Percentiles rank a stretch among this genome's conserved stretches.
phyloP scores from a whole-genome alignment of 1,140 invertebrate genomes.

The Caenorhabditis brenneri region DNA sequence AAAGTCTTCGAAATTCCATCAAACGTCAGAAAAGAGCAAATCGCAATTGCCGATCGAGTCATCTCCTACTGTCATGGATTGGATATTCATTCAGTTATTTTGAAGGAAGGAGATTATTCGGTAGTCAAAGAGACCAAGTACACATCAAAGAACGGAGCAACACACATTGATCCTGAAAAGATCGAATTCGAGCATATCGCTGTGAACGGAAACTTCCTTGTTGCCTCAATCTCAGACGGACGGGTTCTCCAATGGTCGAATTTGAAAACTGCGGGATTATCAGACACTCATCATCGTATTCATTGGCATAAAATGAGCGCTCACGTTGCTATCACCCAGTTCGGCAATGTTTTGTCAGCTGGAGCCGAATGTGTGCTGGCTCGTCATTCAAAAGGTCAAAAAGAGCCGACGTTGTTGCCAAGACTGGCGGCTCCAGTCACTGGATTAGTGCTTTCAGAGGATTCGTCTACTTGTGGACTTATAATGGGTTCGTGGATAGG shows the following conservation, averaged over 20 bases:
- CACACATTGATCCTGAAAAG: not conserved
- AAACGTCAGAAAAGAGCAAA: not conserved
- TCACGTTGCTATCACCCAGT: conserved; percentile 11
- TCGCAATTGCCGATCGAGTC: not conserved
- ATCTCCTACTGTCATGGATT: not conserved
- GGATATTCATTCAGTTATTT: not conserved
- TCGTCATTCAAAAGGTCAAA: conserved; percentile 11
- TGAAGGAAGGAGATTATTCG: not conserved
- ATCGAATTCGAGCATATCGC: not conserved
- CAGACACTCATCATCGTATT: conserved; percentile 9
- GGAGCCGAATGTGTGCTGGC: conserved; percentile 10
- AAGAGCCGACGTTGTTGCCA: not conserved
- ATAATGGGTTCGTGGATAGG: not conserved
- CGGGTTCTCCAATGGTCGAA: conserved; percentile 16
- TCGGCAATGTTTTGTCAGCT: not conserved
- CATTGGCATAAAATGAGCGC: not conserved
- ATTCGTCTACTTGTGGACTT: conserved; percentile 16
- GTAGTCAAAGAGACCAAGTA: not conserved
- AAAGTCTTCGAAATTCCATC: conserved; percentile 5
- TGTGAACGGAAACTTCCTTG: conserved; percentile 1
- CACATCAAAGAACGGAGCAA: not conserved
- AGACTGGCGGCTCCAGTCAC: conserved; percentile 4
- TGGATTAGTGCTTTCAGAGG: not conserved
- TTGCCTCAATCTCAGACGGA: not conserved
- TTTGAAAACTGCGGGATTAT: not conserved